These are phyloP conservation scores for Crotalus helleri DNA, from an alignment of 2,113 vertebrate species.

Conservation along the genomic window DNA sequence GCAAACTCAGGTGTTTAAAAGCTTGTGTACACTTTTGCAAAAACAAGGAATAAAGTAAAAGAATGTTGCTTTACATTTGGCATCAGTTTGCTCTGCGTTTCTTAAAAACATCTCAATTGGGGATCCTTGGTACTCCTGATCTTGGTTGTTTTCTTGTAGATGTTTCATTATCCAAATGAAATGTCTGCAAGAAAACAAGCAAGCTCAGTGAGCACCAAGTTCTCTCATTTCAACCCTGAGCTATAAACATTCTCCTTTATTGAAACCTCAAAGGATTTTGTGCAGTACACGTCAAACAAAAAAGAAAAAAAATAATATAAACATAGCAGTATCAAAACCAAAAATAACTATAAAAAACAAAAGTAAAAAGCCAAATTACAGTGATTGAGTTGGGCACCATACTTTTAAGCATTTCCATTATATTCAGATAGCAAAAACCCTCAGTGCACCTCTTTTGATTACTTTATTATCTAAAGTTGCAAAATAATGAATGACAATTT, in stretches of 20 bases:
- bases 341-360: neutral
- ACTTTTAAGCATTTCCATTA: neutral
- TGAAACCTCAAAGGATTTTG: neutral
- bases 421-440: neutral
- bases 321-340: neutral
- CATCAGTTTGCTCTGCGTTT: neutral
- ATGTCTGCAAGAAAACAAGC: neutral
- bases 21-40: neutral
- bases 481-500: neutral
- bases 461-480: neutral
- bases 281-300: neutral
- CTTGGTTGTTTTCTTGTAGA: neutral
- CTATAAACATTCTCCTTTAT: neutral
- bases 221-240: neutral
- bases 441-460: neutral
- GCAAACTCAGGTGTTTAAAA: neutral
- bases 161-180: neutral
- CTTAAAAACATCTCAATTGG: neutral
- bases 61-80: neutral
- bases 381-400: neutral
- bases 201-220: neutral
- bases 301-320: neutral
- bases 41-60: neutral
- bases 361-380: neutral
- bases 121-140: neutral